These are phyloP conservation scores for Coilia nasus DNA, from an alignment of 2,797 vertebrate genomes.

Conservation along the genomic window DNA sequence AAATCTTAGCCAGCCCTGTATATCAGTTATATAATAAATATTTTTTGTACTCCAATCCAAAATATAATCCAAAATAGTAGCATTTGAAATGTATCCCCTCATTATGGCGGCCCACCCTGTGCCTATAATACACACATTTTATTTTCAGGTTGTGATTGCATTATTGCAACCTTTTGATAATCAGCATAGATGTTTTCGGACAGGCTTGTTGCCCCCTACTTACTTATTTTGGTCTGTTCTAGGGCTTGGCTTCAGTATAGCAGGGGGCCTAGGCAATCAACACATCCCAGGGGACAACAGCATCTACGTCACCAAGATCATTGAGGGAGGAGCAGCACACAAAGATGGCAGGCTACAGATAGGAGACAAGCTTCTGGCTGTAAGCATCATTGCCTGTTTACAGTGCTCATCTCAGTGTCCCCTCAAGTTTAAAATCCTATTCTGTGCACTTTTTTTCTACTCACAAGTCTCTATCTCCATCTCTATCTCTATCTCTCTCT, in stretches of 20 bases:
- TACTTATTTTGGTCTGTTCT: constrained; percentile 39
- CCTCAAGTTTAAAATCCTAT: not conserved
- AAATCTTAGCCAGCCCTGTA: no score
- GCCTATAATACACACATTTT: not conserved
- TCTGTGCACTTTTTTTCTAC: not conserved
- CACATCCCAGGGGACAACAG: constrained; percentile 98
- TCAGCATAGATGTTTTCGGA: not conserved
- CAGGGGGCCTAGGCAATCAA: constrained; percentile 96
- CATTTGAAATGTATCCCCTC: no score
- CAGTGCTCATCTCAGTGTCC: not conserved
- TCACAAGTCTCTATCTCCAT: not conserved
- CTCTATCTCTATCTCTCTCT: not conserved
- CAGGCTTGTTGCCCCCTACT: not conserved
- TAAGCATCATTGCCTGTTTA: constrained; percentile 67
- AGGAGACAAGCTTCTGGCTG: constrained; percentile 96
- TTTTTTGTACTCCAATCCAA: no score
- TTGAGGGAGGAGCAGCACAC: constrained; percentile 95
- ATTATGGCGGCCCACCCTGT: no score
- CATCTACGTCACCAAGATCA: constrained; percentile 98
- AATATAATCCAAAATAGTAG: no score
- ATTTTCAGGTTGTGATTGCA: not conserved
- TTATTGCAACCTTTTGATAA: not conserved
- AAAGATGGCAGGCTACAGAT: constrained; percentile 96
- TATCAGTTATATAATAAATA: no score
- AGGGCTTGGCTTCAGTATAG: constrained; percentile 99